Base-by-base conservation (phyloP, 2,797 vertebrate species). In the Typhlichthys subterraneus region DNA sequence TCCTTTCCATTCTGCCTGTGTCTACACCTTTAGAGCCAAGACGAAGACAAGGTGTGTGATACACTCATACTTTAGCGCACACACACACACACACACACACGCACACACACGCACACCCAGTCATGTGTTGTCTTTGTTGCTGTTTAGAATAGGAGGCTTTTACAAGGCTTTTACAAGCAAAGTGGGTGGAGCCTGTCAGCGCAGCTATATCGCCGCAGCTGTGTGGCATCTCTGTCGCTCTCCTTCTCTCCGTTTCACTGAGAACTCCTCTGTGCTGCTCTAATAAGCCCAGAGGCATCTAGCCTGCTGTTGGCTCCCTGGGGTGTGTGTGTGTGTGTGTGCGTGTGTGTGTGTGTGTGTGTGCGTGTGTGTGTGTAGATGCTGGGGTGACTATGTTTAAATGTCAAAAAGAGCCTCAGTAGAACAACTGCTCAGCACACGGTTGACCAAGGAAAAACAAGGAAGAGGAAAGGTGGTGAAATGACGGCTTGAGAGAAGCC, bases 191-290 rank as follows among this genome's bases (percentile, higher is more conserved):
- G 73, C 80, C 74, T 79, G 75, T 87, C 85, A 87, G 72, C 45
- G 54, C n/a, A 15, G 45, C 64, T 29, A 65, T 31, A 57, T 79
- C 65, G 58, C 70, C 83, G 83, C 90, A 94, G 92, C 90, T 95
- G 93, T 85, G 85, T 63, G 80, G 79, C 78, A 81, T 94, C 91
- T 92, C 73, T 82, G 85, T 92, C 91, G 86, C 83, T 71, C 76
- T 57, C 73, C 75, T 65, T 81, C 77, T 88, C 87, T 88, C 86
- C 75, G 90, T 88, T 91, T 87, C 80, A 84, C 85, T 69, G 5
- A 77, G 70, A 87, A 89, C 87, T 89, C 87, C 81, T 85, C 77
- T 69, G 85, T 23, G 68, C 63, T 70, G 82, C 67, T 78, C 86
- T 88, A 90, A 88, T 83, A 90, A 85, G 80, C 71, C 63, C 72